These are phyloP conservation scores for Metellina segmentata DNA, from an alignment of 2,888 invertebrate genomes.

Conservation along the genomic window DNA sequence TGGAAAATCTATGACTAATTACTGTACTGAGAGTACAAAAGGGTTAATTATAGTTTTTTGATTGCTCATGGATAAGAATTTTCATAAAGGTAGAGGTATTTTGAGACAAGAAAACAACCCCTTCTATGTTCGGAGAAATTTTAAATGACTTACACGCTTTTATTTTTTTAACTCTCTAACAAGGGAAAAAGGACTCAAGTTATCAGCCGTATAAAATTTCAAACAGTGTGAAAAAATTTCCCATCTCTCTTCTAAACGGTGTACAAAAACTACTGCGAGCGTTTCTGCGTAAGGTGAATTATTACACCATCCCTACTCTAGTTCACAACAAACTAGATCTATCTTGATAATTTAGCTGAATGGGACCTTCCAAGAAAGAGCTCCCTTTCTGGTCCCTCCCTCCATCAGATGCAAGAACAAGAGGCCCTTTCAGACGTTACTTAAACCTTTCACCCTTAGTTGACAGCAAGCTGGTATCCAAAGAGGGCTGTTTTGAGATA, in stretches of 20 bases:
- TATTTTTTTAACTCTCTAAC: no score
- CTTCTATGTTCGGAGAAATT: no score
- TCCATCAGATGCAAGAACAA: not conserved
- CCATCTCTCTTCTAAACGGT: not conserved
- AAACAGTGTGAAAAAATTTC: not conserved
- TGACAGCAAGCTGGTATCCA: conserved; percentile 3
- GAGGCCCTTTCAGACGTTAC: conserved; percentile 17
- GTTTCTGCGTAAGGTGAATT: not conserved
- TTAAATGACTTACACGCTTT: no score
- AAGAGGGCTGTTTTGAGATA: not conserved
- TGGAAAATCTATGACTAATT: no score
- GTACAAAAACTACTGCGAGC: not conserved
- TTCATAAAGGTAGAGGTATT: no score
- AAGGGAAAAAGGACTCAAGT: no score
- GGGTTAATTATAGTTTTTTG: no score
- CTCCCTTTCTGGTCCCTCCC: not conserved
- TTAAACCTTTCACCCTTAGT: conserved; percentile 22
- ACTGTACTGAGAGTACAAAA: no score
- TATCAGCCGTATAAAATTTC: not conserved
- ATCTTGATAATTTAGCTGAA: not conserved
- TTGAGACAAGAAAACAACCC: no score
- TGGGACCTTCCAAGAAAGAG: not conserved
- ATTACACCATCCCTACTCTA: not conserved
- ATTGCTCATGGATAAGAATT: no score
- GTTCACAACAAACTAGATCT: not conserved